Evolutionary conservation across 2,888 invertebrate genomes (phyloP).

Genomic region (Herminia tarsipennalis): DNA sequence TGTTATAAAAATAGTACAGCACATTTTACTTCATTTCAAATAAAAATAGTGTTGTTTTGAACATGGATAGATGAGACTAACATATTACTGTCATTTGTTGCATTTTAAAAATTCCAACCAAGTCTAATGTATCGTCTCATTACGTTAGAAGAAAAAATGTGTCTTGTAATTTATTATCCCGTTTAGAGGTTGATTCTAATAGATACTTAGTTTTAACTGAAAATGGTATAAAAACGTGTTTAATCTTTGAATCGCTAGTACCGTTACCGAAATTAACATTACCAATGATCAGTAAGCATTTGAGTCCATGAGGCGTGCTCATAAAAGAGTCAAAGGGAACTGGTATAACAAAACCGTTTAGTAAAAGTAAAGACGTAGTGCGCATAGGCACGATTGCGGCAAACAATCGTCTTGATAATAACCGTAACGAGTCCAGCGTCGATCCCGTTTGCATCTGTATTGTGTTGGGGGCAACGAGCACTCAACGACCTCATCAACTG

Average conservation of each 20-base stretch:
- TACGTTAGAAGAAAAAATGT: constrained; percentile 12
- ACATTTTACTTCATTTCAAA: constrained; percentile 34
- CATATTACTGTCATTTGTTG: constrained; percentile 53
- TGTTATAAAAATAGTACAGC: too few species aligned
- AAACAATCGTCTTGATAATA: constrained; percentile 74
- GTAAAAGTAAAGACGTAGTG: constrained; percentile 56
- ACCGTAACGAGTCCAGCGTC: constrained; percentile 69
- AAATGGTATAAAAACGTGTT: constrained; percentile 8
- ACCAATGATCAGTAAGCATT: constrained; percentile 29
- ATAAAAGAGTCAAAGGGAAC: constrained; percentile 54
- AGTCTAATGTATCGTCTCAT: constrained; percentile 30
- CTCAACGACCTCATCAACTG: constrained; percentile 52
- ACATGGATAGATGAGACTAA: constrained; percentile 33
- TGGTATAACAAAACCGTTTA: constrained; percentile 62
- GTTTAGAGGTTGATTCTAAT: constrained; percentile 6
- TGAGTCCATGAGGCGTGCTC: constrained; percentile 28
- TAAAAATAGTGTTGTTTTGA: constrained; percentile 40
- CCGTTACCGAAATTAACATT: constrained; percentile 41
- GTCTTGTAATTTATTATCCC: constrained; percentile 13
- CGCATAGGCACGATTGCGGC: constrained; percentile 63
- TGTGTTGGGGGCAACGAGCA: constrained; percentile 61
- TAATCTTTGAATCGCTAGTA: constrained; percentile 17
- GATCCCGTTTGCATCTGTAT: constrained; percentile 70
- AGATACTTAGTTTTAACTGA: constrained; percentile 12
- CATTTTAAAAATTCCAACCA: constrained; percentile 45